These are phyloP conservation scores for Erebia epiphron DNA, from an alignment of 2,888 invertebrate genomes.

Conservation along the genomic window DNA sequence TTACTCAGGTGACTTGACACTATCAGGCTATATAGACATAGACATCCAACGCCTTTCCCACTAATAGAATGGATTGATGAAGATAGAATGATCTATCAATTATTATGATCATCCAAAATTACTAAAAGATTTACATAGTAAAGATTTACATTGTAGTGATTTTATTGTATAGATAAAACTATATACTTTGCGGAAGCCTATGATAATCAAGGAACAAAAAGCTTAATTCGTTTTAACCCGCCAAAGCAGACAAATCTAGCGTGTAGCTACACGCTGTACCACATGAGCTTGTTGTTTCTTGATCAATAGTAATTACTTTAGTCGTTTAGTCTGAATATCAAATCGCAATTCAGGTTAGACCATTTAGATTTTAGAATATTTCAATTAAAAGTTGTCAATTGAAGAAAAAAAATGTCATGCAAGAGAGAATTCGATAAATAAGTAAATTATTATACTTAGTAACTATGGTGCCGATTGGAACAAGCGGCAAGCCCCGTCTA, in stretches of 20 bases:
- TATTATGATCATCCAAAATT: not conserved
- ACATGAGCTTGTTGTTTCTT: too few relatives aligned
- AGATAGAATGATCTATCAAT: not conserved
- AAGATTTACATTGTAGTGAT: too few relatives aligned
- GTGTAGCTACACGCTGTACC: too few relatives aligned
- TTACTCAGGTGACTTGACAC: conserved; percentile 30
- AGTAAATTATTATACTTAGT: too few relatives aligned
- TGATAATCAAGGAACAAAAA: too few relatives aligned
- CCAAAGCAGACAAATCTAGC: too few relatives aligned
- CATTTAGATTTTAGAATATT: too few relatives aligned
- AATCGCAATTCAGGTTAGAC: not conserved
- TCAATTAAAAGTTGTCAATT: not conserved
- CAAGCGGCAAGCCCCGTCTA: not conserved
- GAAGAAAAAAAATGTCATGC: not conserved
- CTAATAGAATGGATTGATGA: not conserved
- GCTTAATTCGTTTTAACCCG: too few relatives aligned
- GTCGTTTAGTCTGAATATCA: not conserved
- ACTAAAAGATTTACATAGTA: not conserved
- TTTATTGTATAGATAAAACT: too few relatives aligned
- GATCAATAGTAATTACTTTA: too few relatives aligned
- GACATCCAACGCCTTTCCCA: conserved; percentile 6
- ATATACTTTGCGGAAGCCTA: too few relatives aligned
- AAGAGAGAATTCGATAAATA: not conserved
- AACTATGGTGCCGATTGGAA: not conserved
- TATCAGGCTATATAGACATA: conserved; percentile 4